A percentile compares a stretch with the other conserved stretches of the same genome.
These are phyloP conservation scores for Microplitis manilae DNA, from an alignment of 2,888 invertebrate genomes.

Conservation along the genomic window DNA sequence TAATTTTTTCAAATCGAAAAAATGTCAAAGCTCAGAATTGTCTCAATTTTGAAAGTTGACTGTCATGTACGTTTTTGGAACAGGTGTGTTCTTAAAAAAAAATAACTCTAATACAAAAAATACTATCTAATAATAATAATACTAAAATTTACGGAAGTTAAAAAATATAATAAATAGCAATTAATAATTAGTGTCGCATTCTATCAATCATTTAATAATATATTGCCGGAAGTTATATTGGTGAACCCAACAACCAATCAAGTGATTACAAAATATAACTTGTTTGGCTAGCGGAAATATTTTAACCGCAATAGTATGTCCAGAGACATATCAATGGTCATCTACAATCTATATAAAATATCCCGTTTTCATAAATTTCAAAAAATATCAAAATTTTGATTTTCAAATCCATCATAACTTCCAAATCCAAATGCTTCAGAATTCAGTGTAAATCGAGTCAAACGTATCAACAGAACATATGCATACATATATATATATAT, in stretches of 20 bases:
- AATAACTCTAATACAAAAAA: no score
- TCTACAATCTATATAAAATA: no score
- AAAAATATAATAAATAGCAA: slow-evolving; percentile 28
- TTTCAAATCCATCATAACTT: neutral
- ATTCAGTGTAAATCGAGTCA: neutral
- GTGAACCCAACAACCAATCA: slow-evolving; percentile 11
- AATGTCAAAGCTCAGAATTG: no score
- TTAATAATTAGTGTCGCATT: neutral
- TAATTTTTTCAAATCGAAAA: no score
- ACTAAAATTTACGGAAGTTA: neutral
- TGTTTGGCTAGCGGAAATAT: neutral
- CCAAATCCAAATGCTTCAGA: neutral
- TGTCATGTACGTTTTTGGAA: no score
- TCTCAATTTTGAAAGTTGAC: no score
- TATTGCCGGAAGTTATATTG: slow-evolving; percentile 25
- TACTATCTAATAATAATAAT: neutral
- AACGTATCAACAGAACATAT: neutral
- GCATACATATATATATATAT: neutral
- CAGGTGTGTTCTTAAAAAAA: no score
- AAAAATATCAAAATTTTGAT: no score
- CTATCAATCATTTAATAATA: slow-evolving; percentile 4
- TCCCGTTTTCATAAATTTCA: no score
- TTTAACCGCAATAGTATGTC: no score
- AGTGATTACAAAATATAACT: slow-evolving; percentile 31
- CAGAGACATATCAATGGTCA: no score